Conservation (phyloP, 2,113 vertebrate species). For the Saimiri boliviensis region DNA sequence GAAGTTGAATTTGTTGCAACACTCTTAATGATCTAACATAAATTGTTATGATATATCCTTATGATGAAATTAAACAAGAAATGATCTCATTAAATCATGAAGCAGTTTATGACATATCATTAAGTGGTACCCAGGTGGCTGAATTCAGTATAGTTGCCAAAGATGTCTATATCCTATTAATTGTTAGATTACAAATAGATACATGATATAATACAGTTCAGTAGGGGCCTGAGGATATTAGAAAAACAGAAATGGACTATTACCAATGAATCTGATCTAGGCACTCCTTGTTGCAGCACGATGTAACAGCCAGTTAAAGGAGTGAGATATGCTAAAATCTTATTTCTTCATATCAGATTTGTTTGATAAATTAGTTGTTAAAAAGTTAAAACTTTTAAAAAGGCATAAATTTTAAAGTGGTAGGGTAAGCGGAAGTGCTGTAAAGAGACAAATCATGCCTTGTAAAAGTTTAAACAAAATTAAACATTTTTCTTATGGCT, state of each 20-base stretch:
- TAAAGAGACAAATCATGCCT: background rate
- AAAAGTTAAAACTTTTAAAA: background rate
- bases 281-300: background rate
- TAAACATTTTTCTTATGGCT: background rate
- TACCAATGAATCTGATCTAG: background rate
- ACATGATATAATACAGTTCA: background rate
- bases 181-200: background rate
- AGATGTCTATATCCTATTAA: background rate
- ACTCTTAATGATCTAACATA: constrained; percentile 39
- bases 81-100: constrained; percentile 42
- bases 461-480: background rate
- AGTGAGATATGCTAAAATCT: background rate
- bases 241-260: background rate
- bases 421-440: background rate
- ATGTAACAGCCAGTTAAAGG: background rate
- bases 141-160: background rate
- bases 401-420: background rate
- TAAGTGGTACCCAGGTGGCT: background rate
- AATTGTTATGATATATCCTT: constrained; percentile 48
- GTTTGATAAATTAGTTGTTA: background rate
- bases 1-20: constrained; percentile 11
- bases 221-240: background rate
- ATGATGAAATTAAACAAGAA: constrained; percentile 55
- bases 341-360: background rate
- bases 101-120: constrained; percentile 11